A percentile compares a stretch with the other conserved stretches of the same genome.
phyloP scores from a whole-genome alignment of 2,888 invertebrate species.

The Portevinia maculata region DNA sequence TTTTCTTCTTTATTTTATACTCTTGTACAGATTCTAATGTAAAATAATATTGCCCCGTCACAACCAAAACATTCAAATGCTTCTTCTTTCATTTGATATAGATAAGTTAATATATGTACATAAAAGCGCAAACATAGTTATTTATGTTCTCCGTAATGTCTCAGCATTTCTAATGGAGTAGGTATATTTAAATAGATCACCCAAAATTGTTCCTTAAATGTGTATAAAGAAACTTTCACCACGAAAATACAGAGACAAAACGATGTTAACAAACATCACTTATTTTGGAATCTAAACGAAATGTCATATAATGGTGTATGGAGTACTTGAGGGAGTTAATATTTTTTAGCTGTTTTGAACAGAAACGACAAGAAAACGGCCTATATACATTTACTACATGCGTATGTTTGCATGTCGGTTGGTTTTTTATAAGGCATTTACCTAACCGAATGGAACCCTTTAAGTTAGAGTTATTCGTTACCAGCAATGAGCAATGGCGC shows the following conservation, averaged over 20 bases:
- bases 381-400: slow-evolving; percentile 4
- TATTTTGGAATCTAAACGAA: slow-evolving; percentile 55
- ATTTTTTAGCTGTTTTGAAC: slow-evolving; percentile 34
- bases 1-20: slow-evolving; percentile 28
- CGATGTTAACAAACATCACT: slow-evolving; percentile 62
- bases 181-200: slow-evolving; percentile 68
- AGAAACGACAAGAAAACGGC: slow-evolving; percentile 21
- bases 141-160: slow-evolving; percentile 63
- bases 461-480: slow-evolving; percentile 44
- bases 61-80: slow-evolving; percentile 57
- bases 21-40: slow-evolving; percentile 44
- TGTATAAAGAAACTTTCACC: slow-evolving; percentile 59
- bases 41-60: slow-evolving; percentile 49
- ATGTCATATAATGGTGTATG: slow-evolving; percentile 20
- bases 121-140: slow-evolving; percentile 61
- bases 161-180: slow-evolving; percentile 62
- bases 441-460: slow-evolving; percentile 35
- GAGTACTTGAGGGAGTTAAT: slow-evolving; percentile 62
- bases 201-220: slow-evolving; percentile 61
- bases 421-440: slow-evolving; percentile 18
- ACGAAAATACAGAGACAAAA: slow-evolving; percentile 48
- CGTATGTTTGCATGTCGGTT: slow-evolving; percentile 3
- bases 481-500: slow-evolving; percentile 43
- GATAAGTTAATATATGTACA: slow-evolving; percentile 39
- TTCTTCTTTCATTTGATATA: slow-evolving; percentile 52